Percentiles rank a stretch among this genome's conserved stretches.
phyloP scores from a whole-genome alignment of 2,888 invertebrate species.

The Stegana nigrithorax region DNA sequence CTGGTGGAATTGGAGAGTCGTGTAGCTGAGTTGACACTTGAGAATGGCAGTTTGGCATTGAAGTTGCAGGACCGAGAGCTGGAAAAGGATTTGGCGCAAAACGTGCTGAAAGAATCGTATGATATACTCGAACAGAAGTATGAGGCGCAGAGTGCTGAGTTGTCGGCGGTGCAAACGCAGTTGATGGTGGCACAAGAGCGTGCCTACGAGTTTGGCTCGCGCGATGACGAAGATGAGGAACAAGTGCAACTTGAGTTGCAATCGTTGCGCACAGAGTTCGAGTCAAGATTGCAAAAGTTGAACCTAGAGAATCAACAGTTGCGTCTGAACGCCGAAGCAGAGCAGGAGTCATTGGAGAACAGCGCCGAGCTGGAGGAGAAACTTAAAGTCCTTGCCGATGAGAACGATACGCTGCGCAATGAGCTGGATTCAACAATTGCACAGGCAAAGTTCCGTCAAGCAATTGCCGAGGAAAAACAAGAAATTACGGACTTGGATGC shows the following conservation, averaged over 20 bases:
- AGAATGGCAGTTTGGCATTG: slow-evolving; percentile 49
- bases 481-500: slow-evolving; percentile 66
- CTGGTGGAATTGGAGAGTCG: slow-evolving; percentile 59
- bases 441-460: slow-evolving; percentile 52
- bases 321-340: slow-evolving; percentile 56
- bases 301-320: slow-evolving; percentile 58
- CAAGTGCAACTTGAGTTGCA: slow-evolving; percentile 55
- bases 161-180: neutral
- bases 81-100: slow-evolving; percentile 57
- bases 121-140: slow-evolving; percentile 21
- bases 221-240: slow-evolving; percentile 51
- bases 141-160: neutral
- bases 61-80: slow-evolving; percentile 57
- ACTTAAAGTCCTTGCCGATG: slow-evolving; percentile 44
- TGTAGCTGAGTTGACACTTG: slow-evolving; percentile 49
- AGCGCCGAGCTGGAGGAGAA: slow-evolving; percentile 54
- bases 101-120: slow-evolving; percentile 37
- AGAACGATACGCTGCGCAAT: slow-evolving; percentile 51
- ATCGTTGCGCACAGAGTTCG: slow-evolving; percentile 33
- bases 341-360: slow-evolving; percentile 49
- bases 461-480: slow-evolving; percentile 59
- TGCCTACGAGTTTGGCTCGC: slow-evolving; percentile 46
- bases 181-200: slow-evolving; percentile 1
- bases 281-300: slow-evolving; percentile 53
- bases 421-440: slow-evolving; percentile 51